Base-by-base conservation (phyloP, 1,140 invertebrate species). In the Rhagoletis zephyria region DNA sequence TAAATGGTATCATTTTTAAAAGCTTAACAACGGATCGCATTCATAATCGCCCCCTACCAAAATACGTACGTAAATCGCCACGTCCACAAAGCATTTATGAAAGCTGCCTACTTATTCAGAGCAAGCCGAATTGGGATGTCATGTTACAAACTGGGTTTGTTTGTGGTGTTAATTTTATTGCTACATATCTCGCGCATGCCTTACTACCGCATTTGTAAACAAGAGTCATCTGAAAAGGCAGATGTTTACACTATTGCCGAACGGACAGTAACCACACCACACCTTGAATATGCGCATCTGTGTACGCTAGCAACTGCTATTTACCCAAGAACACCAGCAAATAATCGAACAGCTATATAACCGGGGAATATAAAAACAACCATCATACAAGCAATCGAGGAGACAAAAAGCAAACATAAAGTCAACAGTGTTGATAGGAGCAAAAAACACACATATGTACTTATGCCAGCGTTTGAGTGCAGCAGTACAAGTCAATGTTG, bases 81-180 rank as follows among this genome's bases (percentile, higher is more conserved):
- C 10, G 51, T 10, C 5, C 51, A 7, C 10, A 5, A 56, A 56
- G 51, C 51, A 10, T 56, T 56, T 3, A 56, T 10, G 7, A 56
- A 81, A 81, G 16, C 74, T 56, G 16, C 74, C 74, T 56, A 19
- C 12, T 4, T 63, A 16, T 63, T 63, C 12, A 16, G 12, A 63
- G n/a, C 61, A 16, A n/a, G 16, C 12, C 61, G n/a, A 19, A 4
- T 30, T 67, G 40, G 4, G 42, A 81, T 81, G 45, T 81, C 10
- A n/a, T 56, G 14, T 59, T 81, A 56, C 14, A 42, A 42, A 16
- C 19, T 56, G 45, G 74, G n/a, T 30, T 16, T 59, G 74, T 81
- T 56, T 59, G 74, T 6, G 19, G 45, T 81, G n/a, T 81, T 81
- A 81, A 56, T 81, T 81, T 81, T 81, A 81, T 81, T 81, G 74